Conservation (phyloP, 1,140 invertebrate genomes). For the Neodiprion lecontei region DNA sequence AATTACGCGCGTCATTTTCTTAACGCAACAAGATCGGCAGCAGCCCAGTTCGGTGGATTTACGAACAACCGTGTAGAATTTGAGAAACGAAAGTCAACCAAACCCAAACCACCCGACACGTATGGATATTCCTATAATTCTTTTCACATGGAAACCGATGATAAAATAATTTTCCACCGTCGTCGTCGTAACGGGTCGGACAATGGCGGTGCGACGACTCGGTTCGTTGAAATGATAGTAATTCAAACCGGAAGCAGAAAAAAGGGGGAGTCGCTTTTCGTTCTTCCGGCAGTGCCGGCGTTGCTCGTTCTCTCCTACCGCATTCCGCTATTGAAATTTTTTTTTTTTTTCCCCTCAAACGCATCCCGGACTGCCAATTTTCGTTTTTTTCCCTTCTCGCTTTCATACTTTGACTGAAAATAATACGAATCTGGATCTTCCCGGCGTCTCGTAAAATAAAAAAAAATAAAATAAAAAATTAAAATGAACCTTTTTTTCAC, state of each 20-base stretch:
- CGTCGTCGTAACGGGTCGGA: not conserved
- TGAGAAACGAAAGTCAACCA: too few species aligned
- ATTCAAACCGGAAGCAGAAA: slow-evolving; percentile 54
- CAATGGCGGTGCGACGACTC: slow-evolving; percentile 46
- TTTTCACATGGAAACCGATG: slow-evolving; percentile 37
- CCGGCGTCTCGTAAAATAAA: too few species aligned
- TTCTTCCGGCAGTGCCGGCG: slow-evolving; percentile 37
- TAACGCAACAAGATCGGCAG: too few species aligned
- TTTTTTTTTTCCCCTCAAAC: slow-evolving; percentile 26
- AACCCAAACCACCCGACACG: too few species aligned
- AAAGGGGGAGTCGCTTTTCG: slow-evolving; percentile 47
- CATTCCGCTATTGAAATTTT: not conserved
- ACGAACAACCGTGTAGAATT: too few species aligned
- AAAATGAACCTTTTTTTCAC: too few species aligned
- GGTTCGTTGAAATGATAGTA: slow-evolving; percentile 50
- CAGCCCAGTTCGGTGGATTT: too few species aligned
- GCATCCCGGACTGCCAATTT: slow-evolving; percentile 27
- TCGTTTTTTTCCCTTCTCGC: slow-evolving; percentile 17
- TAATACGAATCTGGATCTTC: too few species aligned
- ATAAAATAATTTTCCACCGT: slow-evolving; percentile 61
- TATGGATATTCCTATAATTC: too few species aligned
- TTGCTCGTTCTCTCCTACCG: slow-evolving; percentile 2
- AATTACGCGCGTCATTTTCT: too few species aligned
- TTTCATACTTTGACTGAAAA: not conserved
- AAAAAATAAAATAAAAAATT: too few species aligned